Evolutionary conservation across 2,888 invertebrate genomes (phyloP), one percentile per base, ranked within the genome.

Genomic region (Aproaerema taeniolella): DNA sequence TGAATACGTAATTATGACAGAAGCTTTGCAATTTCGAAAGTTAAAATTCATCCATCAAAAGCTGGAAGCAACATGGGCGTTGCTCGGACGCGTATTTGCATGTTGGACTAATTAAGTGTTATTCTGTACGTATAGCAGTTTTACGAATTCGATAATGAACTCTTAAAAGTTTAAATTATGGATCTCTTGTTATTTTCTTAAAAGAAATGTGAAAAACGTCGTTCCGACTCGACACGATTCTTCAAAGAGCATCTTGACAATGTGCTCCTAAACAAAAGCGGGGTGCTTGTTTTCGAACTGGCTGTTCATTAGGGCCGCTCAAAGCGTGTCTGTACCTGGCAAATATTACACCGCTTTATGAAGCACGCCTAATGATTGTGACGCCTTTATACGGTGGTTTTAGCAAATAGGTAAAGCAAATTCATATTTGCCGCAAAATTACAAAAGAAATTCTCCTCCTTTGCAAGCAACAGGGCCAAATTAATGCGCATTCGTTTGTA

Each of bases 231-330:
- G 25, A 13, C 26, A 15, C 14, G 15, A 31, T 10, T 10, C 10
- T 24, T 34, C 10, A 34, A 40, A 35, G 30, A 33, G 29, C 26
- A 12, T 20, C 56, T 51, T 57, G 51, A 55, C 54, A 58, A 59
- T 61, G 56, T 58, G 53, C 55, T 54, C 3, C 53, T 56, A 58
- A 64, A 65, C 60, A 67, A 65, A 63, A 58, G 58, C 51, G 43
- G 31, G 45, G 52, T 56, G 55, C 53, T 58, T 65, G 61, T 57
- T 61, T 64, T 58, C 50, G 54, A 61, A 57, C 57, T 44, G 51
- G 55, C 55, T 65, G 57, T 68, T 68, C 66, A 68, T 68, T 69
- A 67, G 48, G 49, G 48, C 42, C 52, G 58, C 53, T 60, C 55
- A 61, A 61, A 66, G 61, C 58, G 46, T 38, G 49, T 45, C 54